A percentile compares a stretch with the other conserved stretches of the same genome.
These are phyloP conservation scores for Orthonyx spaldingii DNA, from an alignment of 2,113 vertebrate genomes.

Conservation along the genomic window DNA sequence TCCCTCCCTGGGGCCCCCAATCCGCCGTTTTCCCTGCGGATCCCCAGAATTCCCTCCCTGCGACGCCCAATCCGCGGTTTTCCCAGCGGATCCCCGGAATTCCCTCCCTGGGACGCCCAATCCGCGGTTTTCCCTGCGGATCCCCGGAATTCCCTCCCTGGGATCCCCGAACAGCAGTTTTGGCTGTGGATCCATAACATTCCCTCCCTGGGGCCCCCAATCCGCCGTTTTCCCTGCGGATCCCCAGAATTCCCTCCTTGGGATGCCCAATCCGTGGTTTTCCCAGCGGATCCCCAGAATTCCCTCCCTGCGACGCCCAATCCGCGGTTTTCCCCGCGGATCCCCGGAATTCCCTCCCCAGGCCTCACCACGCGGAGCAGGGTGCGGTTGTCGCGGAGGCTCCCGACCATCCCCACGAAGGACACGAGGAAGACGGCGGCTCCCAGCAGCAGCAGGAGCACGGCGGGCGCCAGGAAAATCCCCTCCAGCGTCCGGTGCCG, in stretches of 20 bases:
- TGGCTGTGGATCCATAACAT: not conserved
- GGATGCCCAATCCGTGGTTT: too few relatives aligned
- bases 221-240: too few relatives aligned
- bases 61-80: too few relatives aligned
- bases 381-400: not conserved
- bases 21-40: too few relatives aligned
- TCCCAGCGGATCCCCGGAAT: too few relatives aligned
- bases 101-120: too few relatives aligned
- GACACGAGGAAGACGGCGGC: not conserved
- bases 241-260: not conserved
- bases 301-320: not conserved
- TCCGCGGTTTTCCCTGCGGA: too few relatives aligned
- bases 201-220: not conserved
- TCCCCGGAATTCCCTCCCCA: not conserved
- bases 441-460: not conserved
- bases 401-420: not conserved
- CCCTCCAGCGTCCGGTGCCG: not conserved
- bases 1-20: not conserved
- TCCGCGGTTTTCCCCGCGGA: too few relatives aligned
- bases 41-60: too few relatives aligned
- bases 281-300: not conserved
- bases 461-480: not conserved
- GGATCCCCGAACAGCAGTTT: fast-evolving
- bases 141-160: not conserved
- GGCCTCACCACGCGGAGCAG: not conserved